Percentiles rank a stretch among this genome's conserved stretches.
Conservation (phyloP, 2,113 vertebrate species). For the Leptocoma aspasia region DNA sequence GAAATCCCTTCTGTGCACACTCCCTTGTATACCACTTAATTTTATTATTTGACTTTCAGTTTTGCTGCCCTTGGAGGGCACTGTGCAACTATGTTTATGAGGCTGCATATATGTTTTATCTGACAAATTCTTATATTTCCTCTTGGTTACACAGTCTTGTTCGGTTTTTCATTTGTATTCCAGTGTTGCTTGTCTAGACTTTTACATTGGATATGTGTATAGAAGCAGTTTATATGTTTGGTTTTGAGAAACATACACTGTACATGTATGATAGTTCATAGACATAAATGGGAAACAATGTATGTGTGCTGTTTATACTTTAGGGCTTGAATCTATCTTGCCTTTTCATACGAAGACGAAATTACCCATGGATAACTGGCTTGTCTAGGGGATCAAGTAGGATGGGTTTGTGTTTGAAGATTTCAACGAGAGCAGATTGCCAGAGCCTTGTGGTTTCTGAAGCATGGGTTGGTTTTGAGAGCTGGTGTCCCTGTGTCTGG, state of each 20-base stretch:
- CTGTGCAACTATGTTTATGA: conserved; percentile 14
- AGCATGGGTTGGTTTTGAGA: not conserved
- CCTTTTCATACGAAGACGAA: not conserved
- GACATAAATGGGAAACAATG: not conserved
- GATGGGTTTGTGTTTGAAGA: not conserved
- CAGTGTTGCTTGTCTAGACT: not conserved
- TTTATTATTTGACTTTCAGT: conserved; percentile 46
- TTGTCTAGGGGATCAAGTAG: not conserved
- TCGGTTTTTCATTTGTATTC: not conserved
- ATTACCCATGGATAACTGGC: not conserved
- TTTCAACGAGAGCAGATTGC: not conserved
- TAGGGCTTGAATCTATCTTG: not conserved
- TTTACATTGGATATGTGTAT: not conserved
- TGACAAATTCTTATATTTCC: not conserved
- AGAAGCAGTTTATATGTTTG: not conserved
- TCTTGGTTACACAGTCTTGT: not conserved
- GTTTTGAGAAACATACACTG: not conserved
- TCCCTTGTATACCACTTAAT: conserved; percentile 15
- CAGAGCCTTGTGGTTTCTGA: not conserved
- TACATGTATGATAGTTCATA: not conserved
- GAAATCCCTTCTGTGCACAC: conserved; percentile 18
- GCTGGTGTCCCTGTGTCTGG: fast-evolving
- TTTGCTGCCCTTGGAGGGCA: conserved; percentile 42
- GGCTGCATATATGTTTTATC: not conserved
- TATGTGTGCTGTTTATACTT: not conserved